Conservation (phyloP, 2,113 vertebrate genomes). For the Oreochromis niloticus region DNA sequence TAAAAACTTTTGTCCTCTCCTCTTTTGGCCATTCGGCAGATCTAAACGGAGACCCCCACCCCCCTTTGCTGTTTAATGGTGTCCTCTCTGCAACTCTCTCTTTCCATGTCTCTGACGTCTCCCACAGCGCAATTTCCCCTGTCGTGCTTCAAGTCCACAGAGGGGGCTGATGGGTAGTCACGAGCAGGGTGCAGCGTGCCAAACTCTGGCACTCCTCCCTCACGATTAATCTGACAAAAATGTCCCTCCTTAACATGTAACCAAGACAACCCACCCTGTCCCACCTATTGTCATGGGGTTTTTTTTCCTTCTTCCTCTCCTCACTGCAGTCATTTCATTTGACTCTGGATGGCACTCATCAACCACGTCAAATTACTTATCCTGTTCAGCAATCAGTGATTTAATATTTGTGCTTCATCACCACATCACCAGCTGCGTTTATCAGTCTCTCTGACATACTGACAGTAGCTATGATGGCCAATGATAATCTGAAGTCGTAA, state of each 20-base stretch:
- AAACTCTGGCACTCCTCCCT: conserved; percentile 52
- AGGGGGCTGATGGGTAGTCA: conserved; percentile 65
- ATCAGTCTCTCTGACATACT: not conserved
- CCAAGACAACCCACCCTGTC: conserved; percentile 5
- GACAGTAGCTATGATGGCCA: not conserved
- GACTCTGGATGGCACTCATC: not conserved
- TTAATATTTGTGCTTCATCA: not conserved
- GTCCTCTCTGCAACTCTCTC: not conserved
- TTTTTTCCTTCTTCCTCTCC: not conserved
- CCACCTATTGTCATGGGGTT: not conserved
- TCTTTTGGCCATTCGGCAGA: not conserved
- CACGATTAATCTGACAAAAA: conserved; percentile 32
- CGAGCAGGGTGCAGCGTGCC: conserved; percentile 52
- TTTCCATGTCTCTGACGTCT: conserved; percentile 42
- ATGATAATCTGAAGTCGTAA: not conserved
- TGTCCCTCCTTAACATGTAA: not conserved
- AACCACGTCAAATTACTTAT: not conserved
- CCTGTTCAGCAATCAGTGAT: not conserved
- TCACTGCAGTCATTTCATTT: not conserved
- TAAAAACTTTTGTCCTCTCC: not conserved
- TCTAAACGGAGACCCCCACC: not conserved
- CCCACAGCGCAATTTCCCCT: conserved; percentile 52
- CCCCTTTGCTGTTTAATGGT: not conserved
- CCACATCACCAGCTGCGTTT: not conserved
- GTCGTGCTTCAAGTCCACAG: conserved; percentile 57